phyloP scores from a whole-genome alignment of 2,888 invertebrate genomes.

The Athalia cordata region DNA sequence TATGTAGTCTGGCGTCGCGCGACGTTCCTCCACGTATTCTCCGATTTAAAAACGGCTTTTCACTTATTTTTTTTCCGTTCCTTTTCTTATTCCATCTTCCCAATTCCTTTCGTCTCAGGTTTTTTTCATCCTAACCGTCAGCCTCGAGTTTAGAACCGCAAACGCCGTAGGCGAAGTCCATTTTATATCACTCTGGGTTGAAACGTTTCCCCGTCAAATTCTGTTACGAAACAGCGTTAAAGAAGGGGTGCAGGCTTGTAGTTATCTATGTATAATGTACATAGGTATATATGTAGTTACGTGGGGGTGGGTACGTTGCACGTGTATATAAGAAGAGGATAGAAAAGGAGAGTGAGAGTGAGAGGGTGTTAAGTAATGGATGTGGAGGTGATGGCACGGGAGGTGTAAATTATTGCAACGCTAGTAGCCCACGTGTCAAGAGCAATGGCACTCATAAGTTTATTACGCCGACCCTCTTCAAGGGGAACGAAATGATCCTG shows the following conservation, averaged over 20 bases:
- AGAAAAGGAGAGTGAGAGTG: neutral
- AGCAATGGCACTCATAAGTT: slow-evolving; percentile 38
- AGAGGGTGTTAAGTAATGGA: slow-evolving; percentile 45
- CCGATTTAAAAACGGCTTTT: too few relatives aligned
- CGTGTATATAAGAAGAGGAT: neutral
- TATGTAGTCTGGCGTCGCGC: neutral
- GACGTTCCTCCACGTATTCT: too few relatives aligned
- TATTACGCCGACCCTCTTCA: slow-evolving; percentile 35
- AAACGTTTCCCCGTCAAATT: neutral
- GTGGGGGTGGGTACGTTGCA: neutral
- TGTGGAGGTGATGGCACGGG: slow-evolving; percentile 17
- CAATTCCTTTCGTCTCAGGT: neutral
- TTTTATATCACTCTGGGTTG: too few relatives aligned
- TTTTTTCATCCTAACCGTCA: slow-evolving; percentile 2
- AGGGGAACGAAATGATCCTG: slow-evolving; percentile 32
- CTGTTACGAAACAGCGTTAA: neutral
- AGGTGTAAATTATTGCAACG: slow-evolving; percentile 36
- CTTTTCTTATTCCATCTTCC: neutral
- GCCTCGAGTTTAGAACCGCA: neutral
- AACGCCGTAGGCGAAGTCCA: neutral
- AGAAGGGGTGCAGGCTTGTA: slow-evolving; percentile 13
- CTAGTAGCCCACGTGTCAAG: slow-evolving; percentile 38
- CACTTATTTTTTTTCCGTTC: too few relatives aligned
- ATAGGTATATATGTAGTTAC: neutral
- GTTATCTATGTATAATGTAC: neutral